Percentiles rank a stretch among this genome's conserved stretches.
These are phyloP conservation scores for Nyleta sp. DNA, from an alignment of 2,888 invertebrate species.

Conservation along the genomic window DNA sequence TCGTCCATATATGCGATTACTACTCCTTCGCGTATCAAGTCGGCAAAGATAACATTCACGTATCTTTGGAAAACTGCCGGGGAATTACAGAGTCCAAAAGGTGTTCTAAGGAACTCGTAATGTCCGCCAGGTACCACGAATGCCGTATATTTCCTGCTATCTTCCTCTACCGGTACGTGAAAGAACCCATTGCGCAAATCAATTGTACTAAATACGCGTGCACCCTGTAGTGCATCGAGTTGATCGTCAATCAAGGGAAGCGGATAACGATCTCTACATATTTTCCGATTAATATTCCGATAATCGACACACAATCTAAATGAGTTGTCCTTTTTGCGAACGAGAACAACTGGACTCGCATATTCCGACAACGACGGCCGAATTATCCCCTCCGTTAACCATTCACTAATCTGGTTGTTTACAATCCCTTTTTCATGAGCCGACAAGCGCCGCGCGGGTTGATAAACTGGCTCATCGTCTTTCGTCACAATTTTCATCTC, in stretches of 20 bases:
- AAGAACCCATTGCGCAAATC: neutral
- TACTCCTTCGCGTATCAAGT: neutral
- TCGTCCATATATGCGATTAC: neutral
- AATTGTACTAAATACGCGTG: neutral
- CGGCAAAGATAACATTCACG: neutral
- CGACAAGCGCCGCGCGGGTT: neutral
- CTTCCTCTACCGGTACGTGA: neutral
- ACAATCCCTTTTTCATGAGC: neutral
- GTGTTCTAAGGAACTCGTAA: neutral
- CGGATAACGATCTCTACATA: neutral
- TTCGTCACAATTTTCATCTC: neutral
- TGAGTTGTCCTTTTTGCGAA: neutral
- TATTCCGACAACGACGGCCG: neutral
- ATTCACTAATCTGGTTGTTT: neutral
- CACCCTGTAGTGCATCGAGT: neutral
- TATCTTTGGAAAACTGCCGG: neutral
- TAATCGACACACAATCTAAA: neutral
- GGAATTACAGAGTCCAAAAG: neutral
- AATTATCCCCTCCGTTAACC: neutral
- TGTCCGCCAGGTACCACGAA: neutral
- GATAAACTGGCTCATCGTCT: neutral
- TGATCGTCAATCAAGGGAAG: neutral
- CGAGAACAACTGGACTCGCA: neutral
- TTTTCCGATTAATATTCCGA: neutral
- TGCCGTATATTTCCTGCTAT: neutral